phyloP scores from a whole-genome alignment of 2,888 invertebrate genomes.

The Hyposoter didymator region DNA sequence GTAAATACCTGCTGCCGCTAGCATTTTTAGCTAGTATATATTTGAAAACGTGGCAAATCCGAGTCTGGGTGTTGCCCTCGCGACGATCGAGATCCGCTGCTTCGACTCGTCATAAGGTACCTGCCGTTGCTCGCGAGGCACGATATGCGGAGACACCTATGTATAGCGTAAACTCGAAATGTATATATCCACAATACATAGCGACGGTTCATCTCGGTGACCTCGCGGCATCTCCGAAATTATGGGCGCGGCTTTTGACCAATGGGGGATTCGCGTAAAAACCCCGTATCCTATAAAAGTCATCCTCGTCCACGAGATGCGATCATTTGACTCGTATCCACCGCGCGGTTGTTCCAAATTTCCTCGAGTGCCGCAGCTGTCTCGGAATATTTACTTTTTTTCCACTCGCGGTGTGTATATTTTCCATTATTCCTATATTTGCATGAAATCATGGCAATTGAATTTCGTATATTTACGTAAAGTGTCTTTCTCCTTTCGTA shows the following conservation, averaged over 20 bases:
- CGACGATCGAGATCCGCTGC: background rate
- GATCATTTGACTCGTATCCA: conserved; percentile 59
- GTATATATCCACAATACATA: background rate
- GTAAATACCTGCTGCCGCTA: background rate
- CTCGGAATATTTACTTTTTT: background rate
- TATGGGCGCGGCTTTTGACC: conserved; percentile 46
- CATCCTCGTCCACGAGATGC: conserved; percentile 53
- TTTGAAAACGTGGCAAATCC: conserved; percentile 9
- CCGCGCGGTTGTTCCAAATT: background rate
- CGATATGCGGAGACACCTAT: background rate
- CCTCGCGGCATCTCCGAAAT: conserved; percentile 52
- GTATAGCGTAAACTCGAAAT: too few relatives aligned
- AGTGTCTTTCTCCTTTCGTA: too few relatives aligned
- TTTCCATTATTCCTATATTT: too few relatives aligned
- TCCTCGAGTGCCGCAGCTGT: too few relatives aligned
- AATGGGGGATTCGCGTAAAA: conserved; percentile 51
- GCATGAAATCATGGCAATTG: too few relatives aligned
- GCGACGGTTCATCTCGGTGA: conserved; percentile 10
- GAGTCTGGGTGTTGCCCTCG: conserved; percentile 2
- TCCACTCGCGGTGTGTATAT: background rate
- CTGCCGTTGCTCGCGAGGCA: too few relatives aligned
- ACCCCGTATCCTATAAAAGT: conserved; percentile 68
- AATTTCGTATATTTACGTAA: too few relatives aligned
- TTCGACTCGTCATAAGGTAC: background rate
- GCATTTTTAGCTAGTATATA: background rate